Evolutionary conservation across 1,140 invertebrate genomes (phyloP), one percentile per base, ranked within the genome.

Genomic region (Subanguina moxae): DNA sequence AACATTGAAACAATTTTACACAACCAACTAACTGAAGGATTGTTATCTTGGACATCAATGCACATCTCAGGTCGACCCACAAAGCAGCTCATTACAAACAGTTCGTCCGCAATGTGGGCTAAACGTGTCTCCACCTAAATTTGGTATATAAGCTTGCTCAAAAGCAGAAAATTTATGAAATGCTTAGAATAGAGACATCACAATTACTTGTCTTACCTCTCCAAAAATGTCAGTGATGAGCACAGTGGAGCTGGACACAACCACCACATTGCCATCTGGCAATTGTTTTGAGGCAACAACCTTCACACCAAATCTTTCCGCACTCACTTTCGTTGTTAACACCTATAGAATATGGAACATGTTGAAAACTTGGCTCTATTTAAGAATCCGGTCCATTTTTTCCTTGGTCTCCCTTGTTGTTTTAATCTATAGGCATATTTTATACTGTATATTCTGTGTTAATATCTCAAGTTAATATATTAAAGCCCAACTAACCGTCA

Each of bases 31-130:
- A 52, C 48, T 8, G 1, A 8, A 21, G 23, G 3, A 52, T 52
- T 52, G 48, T 52, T 19, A 7, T 52, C 48, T 15, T 52, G 48
- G 28, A 61, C 27, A 19, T 61, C 38, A 3, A 78, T 67, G 46
- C 75, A 68, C 75, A 78, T 78, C 68, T 76, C 75, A 19, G 77
- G 77, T 30, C 78, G 17, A 19, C 77, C 72, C 45, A 61, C 78
- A 57, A 78, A 78, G 48, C 77, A 78, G 15, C 74, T 66, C 75
- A 78, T 80, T 19, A 78, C 46, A 56, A 67, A 78, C 19, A 80
- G 57, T 28, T 78, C 76, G 61, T 80, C 79, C 15, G 78, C 78
- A 57, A 78, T 80, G 43, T 76, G 71, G 1, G 78, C 77, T 30
- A 78, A 56, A 7, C 77, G 72, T 38, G 58, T 72, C 62, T 78